These are phyloP conservation scores for Meriones psammophilus DNA, from an alignment of 2,797 vertebrate species.

Conservation along the genomic window DNA sequence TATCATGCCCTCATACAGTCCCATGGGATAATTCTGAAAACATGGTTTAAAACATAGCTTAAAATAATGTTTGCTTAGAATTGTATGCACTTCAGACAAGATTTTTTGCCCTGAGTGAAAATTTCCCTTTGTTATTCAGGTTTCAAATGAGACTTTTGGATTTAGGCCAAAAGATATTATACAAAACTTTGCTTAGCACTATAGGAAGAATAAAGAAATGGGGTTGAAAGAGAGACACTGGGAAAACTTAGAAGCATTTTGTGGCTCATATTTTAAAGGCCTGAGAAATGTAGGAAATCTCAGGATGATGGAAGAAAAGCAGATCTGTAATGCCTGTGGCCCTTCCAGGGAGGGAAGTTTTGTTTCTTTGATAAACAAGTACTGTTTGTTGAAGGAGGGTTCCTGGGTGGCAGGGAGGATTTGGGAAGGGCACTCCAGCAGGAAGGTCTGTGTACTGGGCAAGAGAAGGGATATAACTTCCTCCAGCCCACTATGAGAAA, in stretches of 20 bases:
- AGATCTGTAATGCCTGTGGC: not conserved
- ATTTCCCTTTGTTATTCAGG: constrained; percentile 63
- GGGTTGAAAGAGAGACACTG: too few relatives aligned
- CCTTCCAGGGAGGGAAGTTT: not conserved
- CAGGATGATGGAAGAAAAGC: not conserved
- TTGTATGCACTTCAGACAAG: constrained; percentile 5
- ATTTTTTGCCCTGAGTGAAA: constrained; percentile 62
- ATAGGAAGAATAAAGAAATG: not conserved
- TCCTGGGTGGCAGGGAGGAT: too few relatives aligned
- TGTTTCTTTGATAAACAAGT: not conserved
- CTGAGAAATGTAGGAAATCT: not conserved
- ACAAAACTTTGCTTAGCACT: not conserved
- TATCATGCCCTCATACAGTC: constrained; percentile 39
- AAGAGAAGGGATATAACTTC: not conserved
- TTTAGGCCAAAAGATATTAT: constrained; percentile 76
- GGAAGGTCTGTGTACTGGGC: not conserved
- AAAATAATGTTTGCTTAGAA: constrained; percentile 56
- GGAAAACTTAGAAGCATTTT: not conserved
- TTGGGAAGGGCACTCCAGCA: not conserved
- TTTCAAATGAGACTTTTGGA: constrained; percentile 76
- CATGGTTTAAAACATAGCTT: constrained; percentile 48
- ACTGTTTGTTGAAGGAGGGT: not conserved
- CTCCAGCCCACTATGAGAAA: not conserved
- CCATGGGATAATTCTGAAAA: constrained; percentile 41
- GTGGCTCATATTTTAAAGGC: not conserved